Percentiles rank a stretch among this genome's conserved stretches.
phyloP scores from a whole-genome alignment of 2,113 vertebrate genomes.

The Athene cunicularia region DNA sequence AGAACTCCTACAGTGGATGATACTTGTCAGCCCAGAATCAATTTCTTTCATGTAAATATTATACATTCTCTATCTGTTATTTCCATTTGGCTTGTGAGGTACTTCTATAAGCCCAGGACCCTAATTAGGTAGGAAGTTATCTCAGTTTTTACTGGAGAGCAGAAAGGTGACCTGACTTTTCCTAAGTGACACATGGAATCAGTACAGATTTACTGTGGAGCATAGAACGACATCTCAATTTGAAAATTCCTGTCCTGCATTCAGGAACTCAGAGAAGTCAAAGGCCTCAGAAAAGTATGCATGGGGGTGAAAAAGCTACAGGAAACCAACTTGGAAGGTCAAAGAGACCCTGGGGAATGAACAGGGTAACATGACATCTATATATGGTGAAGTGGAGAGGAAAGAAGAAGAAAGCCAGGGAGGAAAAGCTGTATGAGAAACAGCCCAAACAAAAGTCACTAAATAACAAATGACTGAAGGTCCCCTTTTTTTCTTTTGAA shows the following conservation, averaged over 20 bases:
- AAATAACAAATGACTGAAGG: not conserved
- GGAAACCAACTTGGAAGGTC: not conserved
- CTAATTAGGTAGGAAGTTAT: not conserved
- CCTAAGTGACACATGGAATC: not conserved
- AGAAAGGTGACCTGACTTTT: not conserved
- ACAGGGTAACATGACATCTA: fast-evolving
- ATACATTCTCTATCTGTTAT: not conserved
- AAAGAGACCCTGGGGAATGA: not conserved
- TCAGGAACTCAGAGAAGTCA: not conserved
- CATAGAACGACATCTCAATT: not conserved
- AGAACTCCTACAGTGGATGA: conserved; percentile 1
- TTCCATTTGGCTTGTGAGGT: conserved; percentile 12
- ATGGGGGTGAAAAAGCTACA: not conserved
- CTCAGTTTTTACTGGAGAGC: not conserved
- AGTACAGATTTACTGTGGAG: not conserved
- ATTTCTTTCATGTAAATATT: conserved; percentile 2
- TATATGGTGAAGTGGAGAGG: not conserved
- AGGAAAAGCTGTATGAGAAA: not conserved
- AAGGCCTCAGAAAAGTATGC: not conserved
- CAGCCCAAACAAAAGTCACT: not conserved
- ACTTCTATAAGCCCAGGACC: not conserved
- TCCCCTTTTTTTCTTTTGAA: not conserved
- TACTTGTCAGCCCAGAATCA: not conserved
- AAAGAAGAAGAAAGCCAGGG: not conserved
- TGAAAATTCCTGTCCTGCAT: not conserved